Conservation (phyloP, 1,140 invertebrate species). For the Hypsibius dujardini region DNA sequence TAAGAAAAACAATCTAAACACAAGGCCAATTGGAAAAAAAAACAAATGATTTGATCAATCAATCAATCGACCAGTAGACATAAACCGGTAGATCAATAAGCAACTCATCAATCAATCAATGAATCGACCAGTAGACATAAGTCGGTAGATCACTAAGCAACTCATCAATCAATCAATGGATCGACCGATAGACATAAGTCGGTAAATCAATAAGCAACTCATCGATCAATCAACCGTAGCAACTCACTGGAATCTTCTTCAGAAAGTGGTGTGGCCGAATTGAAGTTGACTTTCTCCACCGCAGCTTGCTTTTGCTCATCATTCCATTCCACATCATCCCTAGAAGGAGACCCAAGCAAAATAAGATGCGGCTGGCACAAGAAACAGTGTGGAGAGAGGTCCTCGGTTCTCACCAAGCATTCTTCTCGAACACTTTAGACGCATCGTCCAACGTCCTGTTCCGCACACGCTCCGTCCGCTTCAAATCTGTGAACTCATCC, state of each 20-base stretch:
- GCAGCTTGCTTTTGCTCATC: background rate
- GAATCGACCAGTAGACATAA: no score
- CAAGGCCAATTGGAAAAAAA: no score
- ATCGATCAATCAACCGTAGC: background rate
- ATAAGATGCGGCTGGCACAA: background rate
- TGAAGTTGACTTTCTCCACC: background rate
- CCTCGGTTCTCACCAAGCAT: background rate
- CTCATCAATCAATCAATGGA: no score
- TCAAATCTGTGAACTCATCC: background rate
- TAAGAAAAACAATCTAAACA: background rate
- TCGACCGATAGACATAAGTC: no score
- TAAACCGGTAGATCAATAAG: no score
- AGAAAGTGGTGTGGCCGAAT: background rate
- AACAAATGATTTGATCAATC: no score
- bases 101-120: no score
- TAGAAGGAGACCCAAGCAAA: background rate
- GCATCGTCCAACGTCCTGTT: background rate
- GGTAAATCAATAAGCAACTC: no score
- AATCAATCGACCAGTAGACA: no score
- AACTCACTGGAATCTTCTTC: background rate
- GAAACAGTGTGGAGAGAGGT: background rate
- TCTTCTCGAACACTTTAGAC: background rate
- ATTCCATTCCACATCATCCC: background rate
- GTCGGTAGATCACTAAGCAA: no score
- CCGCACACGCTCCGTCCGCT: background rate